Evolutionary conservation across 2,113 vertebrate species (phyloP), one percentile per base, ranked within the genome.

Genomic region (Pteropus alecto): DNA sequence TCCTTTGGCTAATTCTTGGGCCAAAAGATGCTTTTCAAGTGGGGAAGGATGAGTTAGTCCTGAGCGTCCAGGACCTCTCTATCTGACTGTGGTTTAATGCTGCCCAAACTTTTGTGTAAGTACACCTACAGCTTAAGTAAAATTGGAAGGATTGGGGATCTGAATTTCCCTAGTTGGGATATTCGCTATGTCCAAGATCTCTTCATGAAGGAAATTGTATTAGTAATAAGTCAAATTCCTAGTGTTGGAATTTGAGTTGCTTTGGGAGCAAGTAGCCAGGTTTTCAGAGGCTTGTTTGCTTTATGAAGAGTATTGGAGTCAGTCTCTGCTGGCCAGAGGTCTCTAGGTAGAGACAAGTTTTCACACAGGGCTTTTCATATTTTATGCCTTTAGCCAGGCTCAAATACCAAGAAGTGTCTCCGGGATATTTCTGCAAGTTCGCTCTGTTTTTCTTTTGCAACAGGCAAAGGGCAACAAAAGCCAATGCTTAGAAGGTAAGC

Each of bases 311-410:
- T 88, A 61, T 21, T 85, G 38, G 56, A 61, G 88, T 91, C 87
- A 84, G 82, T 43, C 77, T 93, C 82, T 79, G 77, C 93, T 94
- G 93, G 86, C 97, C 89, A 95, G 82, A 94, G 89, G 88, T 88
- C 95, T 91, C 93, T 78, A 92, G 87, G 90, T 85, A 89, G 93
- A 96, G 61, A 73, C 95, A 71, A 61, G 61, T 76, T 97, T 97
- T 94, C 73, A 98, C 97, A 98, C 91, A 96, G 88, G 41, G 77
- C 95, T 96, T 97, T 98, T 98, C 94, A 95, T 97, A 88, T 68
- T 79, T 90, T 94, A 91, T 95, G 88, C 38, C 82, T 83, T 89
- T 86, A 79, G 71, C 96, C 24, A 35, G 76, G 56, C 68, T 97
- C 93, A 95, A 97, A 97, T 97, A 96, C 93, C 91, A 88, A 81